Evolutionary conservation across 2,888 invertebrate species (phyloP).

Genomic region (Conops quadrifasciatus): DNA sequence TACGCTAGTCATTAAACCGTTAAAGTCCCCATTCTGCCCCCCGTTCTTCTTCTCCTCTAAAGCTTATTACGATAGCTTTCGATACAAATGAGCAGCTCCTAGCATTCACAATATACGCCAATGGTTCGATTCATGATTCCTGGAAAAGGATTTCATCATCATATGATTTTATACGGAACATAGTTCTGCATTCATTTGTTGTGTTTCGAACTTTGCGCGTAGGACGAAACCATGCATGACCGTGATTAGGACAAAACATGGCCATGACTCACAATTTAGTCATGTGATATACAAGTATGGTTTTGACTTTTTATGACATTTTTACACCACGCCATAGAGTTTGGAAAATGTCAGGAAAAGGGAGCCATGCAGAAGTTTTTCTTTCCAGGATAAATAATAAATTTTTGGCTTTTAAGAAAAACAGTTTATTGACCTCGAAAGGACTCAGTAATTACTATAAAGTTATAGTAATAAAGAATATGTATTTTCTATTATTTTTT

Average conservation of each 20-base stretch:
- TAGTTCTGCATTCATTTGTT: constrained; percentile 49
- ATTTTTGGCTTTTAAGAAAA: background rate
- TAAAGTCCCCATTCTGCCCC: background rate
- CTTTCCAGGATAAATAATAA: too few species aligned
- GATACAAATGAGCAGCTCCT: background rate
- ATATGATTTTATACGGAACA: constrained; percentile 26
- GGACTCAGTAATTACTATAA: background rate
- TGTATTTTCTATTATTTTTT: background rate
- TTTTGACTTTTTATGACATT: too few species aligned
- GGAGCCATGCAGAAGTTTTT: too few species aligned
- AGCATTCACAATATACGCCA: background rate
- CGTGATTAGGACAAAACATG: constrained; percentile 21
- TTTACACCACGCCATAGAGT: too few species aligned
- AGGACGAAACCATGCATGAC: background rate
- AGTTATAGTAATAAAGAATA: too few species aligned
- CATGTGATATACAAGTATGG: too few species aligned
- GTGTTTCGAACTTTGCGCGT: constrained; percentile 44
- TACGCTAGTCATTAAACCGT: constrained; percentile 9
- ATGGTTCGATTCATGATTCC: constrained; percentile 55
- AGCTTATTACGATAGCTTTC: background rate
- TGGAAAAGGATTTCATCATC: constrained; percentile 58
- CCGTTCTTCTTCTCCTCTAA: background rate
- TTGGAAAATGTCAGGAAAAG: too few species aligned
- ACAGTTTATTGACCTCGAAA: background rate
- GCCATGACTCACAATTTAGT: constrained; percentile 50